phyloP scores from a whole-genome alignment of 2,888 invertebrate genomes.

The Abscondita cerata region DNA sequence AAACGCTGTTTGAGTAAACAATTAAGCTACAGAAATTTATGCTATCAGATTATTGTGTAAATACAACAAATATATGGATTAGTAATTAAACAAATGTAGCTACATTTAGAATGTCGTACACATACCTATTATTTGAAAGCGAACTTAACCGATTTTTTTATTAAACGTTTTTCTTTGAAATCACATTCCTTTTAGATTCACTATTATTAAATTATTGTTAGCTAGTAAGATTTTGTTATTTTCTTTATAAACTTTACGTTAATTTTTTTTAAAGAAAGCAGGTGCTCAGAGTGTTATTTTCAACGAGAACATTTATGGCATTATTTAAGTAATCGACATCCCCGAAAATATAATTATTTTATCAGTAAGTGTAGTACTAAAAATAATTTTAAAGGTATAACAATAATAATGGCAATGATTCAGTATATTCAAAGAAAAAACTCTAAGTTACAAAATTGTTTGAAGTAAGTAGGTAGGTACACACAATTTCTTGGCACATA shows the following conservation, averaged over 20 bases:
- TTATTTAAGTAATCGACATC: too few species aligned
- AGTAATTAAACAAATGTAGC: slow-evolving; percentile 11
- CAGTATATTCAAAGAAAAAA: slow-evolving; percentile 1
- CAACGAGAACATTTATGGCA: too few species aligned
- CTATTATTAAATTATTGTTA: not conserved
- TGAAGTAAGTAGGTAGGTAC: not conserved
- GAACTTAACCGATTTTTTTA: not conserved
- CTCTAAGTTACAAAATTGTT: not conserved
- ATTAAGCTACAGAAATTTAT: slow-evolving; percentile 30
- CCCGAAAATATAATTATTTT: too few species aligned
- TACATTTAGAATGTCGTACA: slow-evolving; percentile 28
- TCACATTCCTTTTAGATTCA: slow-evolving; percentile 2
- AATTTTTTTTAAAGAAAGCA: too few species aligned
- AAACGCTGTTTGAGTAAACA: slow-evolving; percentile 28
- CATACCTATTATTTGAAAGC: slow-evolving; percentile 16
- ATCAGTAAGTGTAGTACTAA: too few species aligned
- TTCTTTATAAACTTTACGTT: too few species aligned
- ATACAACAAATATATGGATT: slow-evolving; percentile 26
- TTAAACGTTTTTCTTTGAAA: not conserved
- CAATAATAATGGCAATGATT: too few species aligned
- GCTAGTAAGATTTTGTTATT: too few species aligned
- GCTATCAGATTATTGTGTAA: slow-evolving; percentile 37
- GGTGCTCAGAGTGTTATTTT: too few species aligned
- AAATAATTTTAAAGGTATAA: too few species aligned
- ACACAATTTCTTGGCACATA: slow-evolving; percentile 8